Percentiles rank a stretch among this genome's conserved stretches.
Conservation (phyloP, 2,797 vertebrate genomes). For the Thamnophis elegans region DNA sequence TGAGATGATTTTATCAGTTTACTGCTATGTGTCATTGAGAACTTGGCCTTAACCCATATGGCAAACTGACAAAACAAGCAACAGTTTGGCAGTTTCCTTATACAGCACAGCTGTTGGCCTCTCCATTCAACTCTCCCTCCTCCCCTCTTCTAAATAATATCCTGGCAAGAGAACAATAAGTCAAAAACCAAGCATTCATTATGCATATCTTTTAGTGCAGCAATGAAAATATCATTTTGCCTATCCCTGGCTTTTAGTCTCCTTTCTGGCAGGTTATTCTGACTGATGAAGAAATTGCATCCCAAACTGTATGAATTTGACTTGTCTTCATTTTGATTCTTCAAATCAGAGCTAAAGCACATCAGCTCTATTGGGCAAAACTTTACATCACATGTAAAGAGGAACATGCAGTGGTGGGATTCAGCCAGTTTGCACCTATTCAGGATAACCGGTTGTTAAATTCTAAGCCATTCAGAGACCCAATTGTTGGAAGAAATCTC, state of each 20-base stretch:
- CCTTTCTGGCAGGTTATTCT: slow-evolving; percentile 49
- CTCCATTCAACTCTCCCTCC: not conserved
- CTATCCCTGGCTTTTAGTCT: slow-evolving; percentile 29
- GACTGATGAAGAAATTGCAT: slow-evolving; percentile 51
- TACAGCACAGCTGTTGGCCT: slow-evolving; percentile 74
- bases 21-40: slow-evolving; percentile 63
- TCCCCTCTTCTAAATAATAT: slow-evolving; percentile 28
- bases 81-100: slow-evolving; percentile 65
- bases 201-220: slow-evolving; percentile 61
- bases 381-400: slow-evolving; percentile 44
- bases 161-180: slow-evolving; percentile 72
- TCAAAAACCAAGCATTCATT: slow-evolving; percentile 62
- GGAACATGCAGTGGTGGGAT: not conserved
- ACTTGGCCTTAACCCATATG: slow-evolving; percentile 68
- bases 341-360: slow-evolving; percentile 57
- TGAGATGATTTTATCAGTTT: slow-evolving; percentile 63
- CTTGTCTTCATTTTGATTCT: slow-evolving; percentile 49
- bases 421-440: too few relatives aligned
- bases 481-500: too few relatives aligned
- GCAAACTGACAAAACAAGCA: slow-evolving; percentile 63
- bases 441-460: too few relatives aligned
- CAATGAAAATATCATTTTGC: slow-evolving; percentile 55
- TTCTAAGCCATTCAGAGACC: too few relatives aligned
- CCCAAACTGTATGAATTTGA: slow-evolving; percentile 37
- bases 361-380: slow-evolving; percentile 42